Conservation (phyloP, 2,888 invertebrate species). For the Sussaba pulchella region DNA sequence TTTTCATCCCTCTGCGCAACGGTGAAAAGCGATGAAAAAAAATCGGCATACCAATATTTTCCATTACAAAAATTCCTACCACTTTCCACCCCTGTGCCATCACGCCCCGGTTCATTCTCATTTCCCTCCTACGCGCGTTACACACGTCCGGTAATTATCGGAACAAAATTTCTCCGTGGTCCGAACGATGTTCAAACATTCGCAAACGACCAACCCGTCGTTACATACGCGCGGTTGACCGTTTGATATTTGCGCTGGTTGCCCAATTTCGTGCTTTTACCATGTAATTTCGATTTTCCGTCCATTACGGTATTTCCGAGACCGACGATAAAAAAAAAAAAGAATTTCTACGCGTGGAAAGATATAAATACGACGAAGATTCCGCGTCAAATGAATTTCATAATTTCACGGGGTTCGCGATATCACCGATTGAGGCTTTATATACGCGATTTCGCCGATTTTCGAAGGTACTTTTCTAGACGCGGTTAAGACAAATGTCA, state of each 20-base stretch:
- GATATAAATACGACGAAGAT: not conserved
- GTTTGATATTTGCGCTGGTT: slow-evolving; percentile 43
- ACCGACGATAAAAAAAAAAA: not conserved
- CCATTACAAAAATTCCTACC: too few relatives aligned
- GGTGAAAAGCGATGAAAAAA: too few relatives aligned
- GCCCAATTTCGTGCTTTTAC: not conserved
- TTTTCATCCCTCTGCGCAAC: too few relatives aligned
- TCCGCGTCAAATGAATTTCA: slow-evolving; percentile 35
- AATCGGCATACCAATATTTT: too few relatives aligned
- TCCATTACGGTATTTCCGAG: slow-evolving; percentile 38
- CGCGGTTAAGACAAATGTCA: too few relatives aligned
- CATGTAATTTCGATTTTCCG: slow-evolving; percentile 38
- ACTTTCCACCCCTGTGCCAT: too few relatives aligned
- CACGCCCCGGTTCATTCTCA: too few relatives aligned
- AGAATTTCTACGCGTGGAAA: not conserved
- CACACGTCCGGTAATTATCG: too few relatives aligned
- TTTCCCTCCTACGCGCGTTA: too few relatives aligned
- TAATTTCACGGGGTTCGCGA: slow-evolving; percentile 33
- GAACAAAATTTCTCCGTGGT: slow-evolving; percentile 53
- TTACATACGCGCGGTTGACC: slow-evolving; percentile 13
- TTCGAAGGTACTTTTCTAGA: too few relatives aligned
- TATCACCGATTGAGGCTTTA: slow-evolving; percentile 41
- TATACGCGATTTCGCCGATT: not conserved
- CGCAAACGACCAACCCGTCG: slow-evolving; percentile 12
- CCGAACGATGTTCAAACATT: slow-evolving; percentile 42